phyloP scores from a whole-genome alignment of 1,140 invertebrate species.

The Protaetia brevitarsis region DNA sequence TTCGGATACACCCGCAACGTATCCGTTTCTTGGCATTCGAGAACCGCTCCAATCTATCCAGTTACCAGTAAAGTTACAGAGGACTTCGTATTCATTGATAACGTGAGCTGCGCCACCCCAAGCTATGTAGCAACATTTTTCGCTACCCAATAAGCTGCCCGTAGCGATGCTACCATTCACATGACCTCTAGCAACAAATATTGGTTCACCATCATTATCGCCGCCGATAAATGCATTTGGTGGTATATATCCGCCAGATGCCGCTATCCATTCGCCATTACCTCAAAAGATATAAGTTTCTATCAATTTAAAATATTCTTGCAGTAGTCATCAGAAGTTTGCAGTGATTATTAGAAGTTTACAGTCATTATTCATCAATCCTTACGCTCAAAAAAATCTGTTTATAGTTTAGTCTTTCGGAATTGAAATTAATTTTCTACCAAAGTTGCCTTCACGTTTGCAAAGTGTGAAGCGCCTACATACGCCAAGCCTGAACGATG shows the following conservation, averaged over 20 bases:
- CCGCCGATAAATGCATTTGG: slow-evolving; percentile 70
- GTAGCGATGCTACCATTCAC: slow-evolving; percentile 65
- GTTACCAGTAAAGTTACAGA: slow-evolving; percentile 38
- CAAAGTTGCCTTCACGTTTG: no score
- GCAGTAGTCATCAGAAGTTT: no score
- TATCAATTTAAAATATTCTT: no score
- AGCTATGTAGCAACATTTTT: slow-evolving; percentile 69
- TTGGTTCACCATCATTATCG: slow-evolving; percentile 69
- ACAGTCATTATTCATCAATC: no score
- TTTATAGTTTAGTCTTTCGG: no score
- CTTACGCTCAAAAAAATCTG: no score
- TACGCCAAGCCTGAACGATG: no score
- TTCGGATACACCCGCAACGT: background rate
- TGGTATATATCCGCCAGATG: slow-evolving; percentile 61
- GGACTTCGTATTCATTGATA: slow-evolving; percentile 71
- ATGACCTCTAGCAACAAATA: slow-evolving; percentile 65
- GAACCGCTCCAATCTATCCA: background rate
- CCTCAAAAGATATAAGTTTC: slow-evolving; percentile 84
- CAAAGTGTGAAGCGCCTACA: no score
- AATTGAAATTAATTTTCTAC: no score
- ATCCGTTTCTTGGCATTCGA: background rate
- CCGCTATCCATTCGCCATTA: slow-evolving; percentile 42
- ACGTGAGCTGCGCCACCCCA: slow-evolving; percentile 66
- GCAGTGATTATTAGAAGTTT: no score
- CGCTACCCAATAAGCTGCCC: slow-evolving; percentile 72